Percentiles rank a stretch among this genome's conserved stretches.
Evolutionary conservation across 2,113 vertebrate species (phyloP).

Genomic region (Salvelinus fontinalis): DNA sequence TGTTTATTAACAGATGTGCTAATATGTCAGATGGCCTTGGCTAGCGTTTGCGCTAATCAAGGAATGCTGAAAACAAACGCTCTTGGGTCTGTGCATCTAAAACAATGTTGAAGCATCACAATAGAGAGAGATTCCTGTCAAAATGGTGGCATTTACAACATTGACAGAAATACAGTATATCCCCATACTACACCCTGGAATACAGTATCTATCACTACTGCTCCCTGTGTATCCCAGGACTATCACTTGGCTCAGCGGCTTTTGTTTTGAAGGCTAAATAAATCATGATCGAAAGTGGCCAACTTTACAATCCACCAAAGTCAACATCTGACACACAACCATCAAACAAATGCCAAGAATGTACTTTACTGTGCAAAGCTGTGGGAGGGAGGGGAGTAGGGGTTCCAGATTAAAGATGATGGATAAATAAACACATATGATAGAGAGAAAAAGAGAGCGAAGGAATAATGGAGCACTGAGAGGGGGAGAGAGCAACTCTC

Average conservation of each 20-base stretch:
- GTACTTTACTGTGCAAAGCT: neutral
- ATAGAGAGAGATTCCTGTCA: neutral
- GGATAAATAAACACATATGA: neutral
- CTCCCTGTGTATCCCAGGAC: neutral
- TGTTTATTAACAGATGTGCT: neutral
- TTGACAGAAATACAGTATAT: neutral
- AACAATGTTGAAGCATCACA: neutral
- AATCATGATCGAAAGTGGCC: conserved; percentile 20
- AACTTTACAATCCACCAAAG: conserved; percentile 14
- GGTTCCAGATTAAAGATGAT: neutral
- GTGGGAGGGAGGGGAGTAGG: neutral
- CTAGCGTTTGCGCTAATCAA: too few relatives aligned
- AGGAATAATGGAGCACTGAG: neutral
- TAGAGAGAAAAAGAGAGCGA: neutral
- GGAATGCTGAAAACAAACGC: too few relatives aligned
- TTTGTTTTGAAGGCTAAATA: neutral
- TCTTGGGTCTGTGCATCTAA: too few relatives aligned
- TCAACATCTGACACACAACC: conserved; percentile 32
- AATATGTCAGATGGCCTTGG: too few relatives aligned
- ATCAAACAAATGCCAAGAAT: conserved; percentile 13
- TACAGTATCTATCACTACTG: neutral
- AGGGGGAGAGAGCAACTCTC: neutral
- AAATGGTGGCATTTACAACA: neutral
- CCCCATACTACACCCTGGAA: neutral
- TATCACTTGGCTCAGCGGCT: neutral